Percentiles rank a stretch among this genome's conserved stretches.
Evolutionary conservation across 2,797 vertebrate genomes (phyloP).

Genomic region (Balearica regulorum): DNA sequence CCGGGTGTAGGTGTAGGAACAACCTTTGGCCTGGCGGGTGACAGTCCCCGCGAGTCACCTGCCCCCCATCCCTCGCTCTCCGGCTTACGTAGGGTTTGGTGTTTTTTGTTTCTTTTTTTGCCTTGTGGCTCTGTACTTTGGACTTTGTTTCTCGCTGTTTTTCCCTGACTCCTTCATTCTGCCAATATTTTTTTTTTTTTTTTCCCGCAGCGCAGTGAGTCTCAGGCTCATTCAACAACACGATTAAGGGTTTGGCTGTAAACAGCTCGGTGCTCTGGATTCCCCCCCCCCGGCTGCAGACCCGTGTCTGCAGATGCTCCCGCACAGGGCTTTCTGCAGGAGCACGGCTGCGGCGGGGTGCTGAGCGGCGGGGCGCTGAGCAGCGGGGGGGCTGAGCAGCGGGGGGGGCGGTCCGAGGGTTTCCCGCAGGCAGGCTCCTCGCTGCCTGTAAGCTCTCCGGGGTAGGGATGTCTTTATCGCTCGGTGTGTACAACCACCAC

Average conservation of each 20-base stretch:
- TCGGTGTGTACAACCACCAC: not conserved
- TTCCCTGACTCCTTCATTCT: not conserved
- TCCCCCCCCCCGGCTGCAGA: not conserved
- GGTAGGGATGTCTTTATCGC: not conserved
- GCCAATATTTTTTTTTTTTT: rapidly evolving
- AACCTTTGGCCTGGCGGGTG: not conserved
- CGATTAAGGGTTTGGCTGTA: rapidly evolving
- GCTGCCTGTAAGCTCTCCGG: not conserved
- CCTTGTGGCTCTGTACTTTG: not conserved
- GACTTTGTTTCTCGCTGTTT: not conserved
- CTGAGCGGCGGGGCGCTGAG: too few relatives aligned
- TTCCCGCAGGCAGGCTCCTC: not conserved
- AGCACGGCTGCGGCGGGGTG: not conserved
- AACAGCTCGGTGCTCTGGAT: not conserved
- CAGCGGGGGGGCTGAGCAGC: not conserved
- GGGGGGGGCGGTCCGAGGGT: not conserved
- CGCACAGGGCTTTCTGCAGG: not conserved
- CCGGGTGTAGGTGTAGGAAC: not conserved
- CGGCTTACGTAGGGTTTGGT: too few relatives aligned
- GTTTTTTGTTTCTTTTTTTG: not conserved
- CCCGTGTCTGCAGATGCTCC: not conserved
- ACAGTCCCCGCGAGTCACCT: not conserved
- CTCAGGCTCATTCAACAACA: not conserved
- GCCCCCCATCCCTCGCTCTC: not conserved
- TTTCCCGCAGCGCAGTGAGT: not conserved